Percentiles rank a stretch among this genome's conserved stretches.
Conservation (phyloP, 2,797 vertebrate genomes). For the Takifugu rubripes region DNA sequence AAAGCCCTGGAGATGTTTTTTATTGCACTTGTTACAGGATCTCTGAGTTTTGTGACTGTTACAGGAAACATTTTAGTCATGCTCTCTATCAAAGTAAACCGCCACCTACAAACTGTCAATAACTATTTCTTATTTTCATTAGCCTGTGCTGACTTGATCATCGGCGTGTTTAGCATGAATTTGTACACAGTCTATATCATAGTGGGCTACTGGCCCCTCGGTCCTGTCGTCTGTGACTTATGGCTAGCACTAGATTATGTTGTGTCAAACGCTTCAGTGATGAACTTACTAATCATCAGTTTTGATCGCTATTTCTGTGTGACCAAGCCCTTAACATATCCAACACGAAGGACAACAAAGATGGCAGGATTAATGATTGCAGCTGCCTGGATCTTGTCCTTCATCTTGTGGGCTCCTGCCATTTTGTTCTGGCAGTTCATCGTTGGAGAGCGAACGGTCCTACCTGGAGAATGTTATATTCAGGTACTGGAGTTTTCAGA, state of each 20-base stretch:
- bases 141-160: slow-evolving; percentile 95
- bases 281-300: slow-evolving; percentile 98
- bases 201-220: slow-evolving; percentile 95
- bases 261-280: slow-evolving; percentile 95
- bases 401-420: slow-evolving; percentile 95
- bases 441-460: slow-evolving; percentile 74
- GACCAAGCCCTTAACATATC: slow-evolving; percentile 95
- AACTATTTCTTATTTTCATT: slow-evolving; percentile 98
- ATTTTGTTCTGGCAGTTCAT: slow-evolving; percentile 93
- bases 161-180: slow-evolving; percentile 97
- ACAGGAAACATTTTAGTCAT: slow-evolving; percentile 97
- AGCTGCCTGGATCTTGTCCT: slow-evolving; percentile 85
- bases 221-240: slow-evolving; percentile 92
- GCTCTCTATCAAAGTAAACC: slow-evolving; percentile 98
- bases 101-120: slow-evolving; percentile 97
- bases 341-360: slow-evolving; percentile 93
- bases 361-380: slow-evolving; percentile 96
- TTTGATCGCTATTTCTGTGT: slow-evolving; percentile 99
- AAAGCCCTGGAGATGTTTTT: slow-evolving; percentile 96
- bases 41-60: slow-evolving; percentile 93
- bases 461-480: slow-evolving; percentile 83
- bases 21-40: slow-evolving; percentile 92
- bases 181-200: slow-evolving; percentile 95
- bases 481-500: slow-evolving; percentile 67
- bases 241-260: slow-evolving; percentile 98